Percentiles rank a stretch among this genome's conserved stretches.
These are phyloP conservation scores for Dryobates pubescens DNA, from an alignment of 2,797 vertebrate genomes.

Conservation along the genomic window DNA sequence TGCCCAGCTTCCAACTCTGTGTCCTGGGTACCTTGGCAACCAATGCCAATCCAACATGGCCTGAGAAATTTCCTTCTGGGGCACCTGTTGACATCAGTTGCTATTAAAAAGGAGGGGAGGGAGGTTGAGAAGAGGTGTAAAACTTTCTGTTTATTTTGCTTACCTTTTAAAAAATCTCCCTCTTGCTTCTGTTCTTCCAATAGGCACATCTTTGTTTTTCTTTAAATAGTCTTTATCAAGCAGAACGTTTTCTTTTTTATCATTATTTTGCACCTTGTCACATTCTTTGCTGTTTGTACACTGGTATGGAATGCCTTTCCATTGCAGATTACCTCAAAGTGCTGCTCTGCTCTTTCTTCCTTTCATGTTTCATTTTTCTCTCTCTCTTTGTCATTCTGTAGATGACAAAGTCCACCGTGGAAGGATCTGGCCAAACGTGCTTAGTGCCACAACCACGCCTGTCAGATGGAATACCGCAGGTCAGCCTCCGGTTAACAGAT, in stretches of 20 bases:
- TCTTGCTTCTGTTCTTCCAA: neutral
- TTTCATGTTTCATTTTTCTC: neutral
- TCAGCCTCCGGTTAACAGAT: conserved; percentile 55
- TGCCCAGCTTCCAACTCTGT: neutral
- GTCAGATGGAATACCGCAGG: conserved; percentile 68
- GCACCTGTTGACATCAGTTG: neutral
- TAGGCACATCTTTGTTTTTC: neutral
- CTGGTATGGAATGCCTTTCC: neutral
- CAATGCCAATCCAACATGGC: neutral
- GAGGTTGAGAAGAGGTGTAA: neutral
- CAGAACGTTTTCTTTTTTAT: neutral
- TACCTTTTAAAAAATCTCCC: neutral
- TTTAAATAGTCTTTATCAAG: neutral
- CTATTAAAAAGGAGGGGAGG: neutral
- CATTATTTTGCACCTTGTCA: neutral
- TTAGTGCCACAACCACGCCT: conserved; percentile 66
- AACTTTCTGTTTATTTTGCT: neutral
- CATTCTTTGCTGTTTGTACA: conserved; percentile 10
- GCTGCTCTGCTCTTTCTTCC: neutral
- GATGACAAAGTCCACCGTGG: conserved; percentile 77
- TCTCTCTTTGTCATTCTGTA: conserved; percentile 55
- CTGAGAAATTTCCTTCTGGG: neutral
- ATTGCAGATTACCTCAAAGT: neutral
- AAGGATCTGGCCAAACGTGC: conserved; percentile 20
- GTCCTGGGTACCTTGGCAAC: neutral